A percentile compares a stretch with the other conserved stretches of the same genome.
phyloP scores from a whole-genome alignment of 2,888 invertebrate genomes.

The Neoscelio sp. region DNA sequence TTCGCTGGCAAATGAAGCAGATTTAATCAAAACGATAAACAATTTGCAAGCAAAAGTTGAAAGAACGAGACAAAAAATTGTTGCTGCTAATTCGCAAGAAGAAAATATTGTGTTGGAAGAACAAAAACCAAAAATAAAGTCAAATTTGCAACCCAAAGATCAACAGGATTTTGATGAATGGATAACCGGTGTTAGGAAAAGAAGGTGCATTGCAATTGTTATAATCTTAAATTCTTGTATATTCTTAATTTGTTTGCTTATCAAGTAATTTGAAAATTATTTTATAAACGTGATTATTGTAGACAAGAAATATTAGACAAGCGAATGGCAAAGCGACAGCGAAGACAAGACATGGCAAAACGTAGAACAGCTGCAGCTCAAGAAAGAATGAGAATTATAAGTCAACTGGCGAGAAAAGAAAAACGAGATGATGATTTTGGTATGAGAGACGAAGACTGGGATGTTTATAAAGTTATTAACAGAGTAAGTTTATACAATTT shows the following conservation, averaged over 20 bases:
- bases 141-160: slow-evolving; percentile 82
- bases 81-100: slow-evolving; percentile 87
- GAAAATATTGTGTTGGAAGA: slow-evolving; percentile 85
- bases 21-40: slow-evolving; percentile 90
- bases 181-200: slow-evolving; percentile 84
- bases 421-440: slow-evolving; percentile 96
- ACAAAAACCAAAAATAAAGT: slow-evolving; percentile 83
- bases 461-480: slow-evolving; percentile 96
- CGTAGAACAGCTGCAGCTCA: slow-evolving; percentile 96
- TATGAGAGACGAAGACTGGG: slow-evolving; percentile 97
- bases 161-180: slow-evolving; percentile 85
- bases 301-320: slow-evolving; percentile 90
- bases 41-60: slow-evolving; percentile 89
- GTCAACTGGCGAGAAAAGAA: slow-evolving; percentile 92
- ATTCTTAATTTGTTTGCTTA: background rate
- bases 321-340: slow-evolving; percentile 90
- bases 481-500: slow-evolving; percentile 82
- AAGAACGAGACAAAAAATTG: slow-evolving; percentile 90
- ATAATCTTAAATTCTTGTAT: background rate
- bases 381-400: slow-evolving; percentile 97
- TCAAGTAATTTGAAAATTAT: background rate
- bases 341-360: slow-evolving; percentile 94
- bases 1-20: slow-evolving; percentile 90
- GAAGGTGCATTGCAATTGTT: slow-evolving; percentile 84
- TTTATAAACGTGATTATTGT: slow-evolving; percentile 72